Conservation (phyloP, 2,888 invertebrate species). For the Pristionchus mayeri region DNA sequence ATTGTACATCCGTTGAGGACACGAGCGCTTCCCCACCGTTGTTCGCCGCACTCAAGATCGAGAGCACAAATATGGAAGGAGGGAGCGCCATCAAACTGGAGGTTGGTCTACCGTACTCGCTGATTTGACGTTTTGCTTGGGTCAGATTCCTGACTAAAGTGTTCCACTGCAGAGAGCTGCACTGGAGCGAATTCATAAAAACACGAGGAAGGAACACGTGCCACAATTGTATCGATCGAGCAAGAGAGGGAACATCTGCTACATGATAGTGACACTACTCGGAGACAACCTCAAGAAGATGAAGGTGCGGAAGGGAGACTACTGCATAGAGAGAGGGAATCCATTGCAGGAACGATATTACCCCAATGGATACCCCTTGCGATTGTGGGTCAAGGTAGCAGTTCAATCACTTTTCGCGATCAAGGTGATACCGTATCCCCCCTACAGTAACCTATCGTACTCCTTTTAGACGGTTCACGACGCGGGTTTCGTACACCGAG, state of each 20-base stretch:
- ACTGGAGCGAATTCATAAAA: slow-evolving; percentile 12
- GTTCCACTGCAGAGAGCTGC: neutral
- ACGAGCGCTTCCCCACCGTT: neutral
- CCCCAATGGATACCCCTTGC: slow-evolving; percentile 53
- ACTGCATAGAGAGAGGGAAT: neutral
- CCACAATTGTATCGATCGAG: slow-evolving; percentile 54
- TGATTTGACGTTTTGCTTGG: too few species aligned
- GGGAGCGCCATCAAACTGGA: slow-evolving; percentile 59
- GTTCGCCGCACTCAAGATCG: slow-evolving; percentile 58
- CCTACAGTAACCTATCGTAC: slow-evolving; percentile 13
- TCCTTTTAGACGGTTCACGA: slow-evolving; percentile 33
- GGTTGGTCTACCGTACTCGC: slow-evolving; percentile 42
- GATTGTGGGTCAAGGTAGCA: neutral
- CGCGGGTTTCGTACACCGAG: slow-evolving; percentile 30
- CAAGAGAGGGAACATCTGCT: slow-evolving; percentile 53
- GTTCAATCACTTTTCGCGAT: slow-evolving; percentile 25
- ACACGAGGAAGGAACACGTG: slow-evolving; percentile 51
- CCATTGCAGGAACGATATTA: neutral
- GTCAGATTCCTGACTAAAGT: too few species aligned
- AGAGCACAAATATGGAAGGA: slow-evolving; percentile 56
- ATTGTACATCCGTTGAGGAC: neutral
- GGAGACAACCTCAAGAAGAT: slow-evolving; percentile 58
- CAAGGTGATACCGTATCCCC: slow-evolving; percentile 33
- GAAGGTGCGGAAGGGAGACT: slow-evolving; percentile 11
- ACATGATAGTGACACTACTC: slow-evolving; percentile 60